Evolutionary conservation across 2,113 vertebrate species (phyloP).

Genomic region (Ceyx margarethae): DNA sequence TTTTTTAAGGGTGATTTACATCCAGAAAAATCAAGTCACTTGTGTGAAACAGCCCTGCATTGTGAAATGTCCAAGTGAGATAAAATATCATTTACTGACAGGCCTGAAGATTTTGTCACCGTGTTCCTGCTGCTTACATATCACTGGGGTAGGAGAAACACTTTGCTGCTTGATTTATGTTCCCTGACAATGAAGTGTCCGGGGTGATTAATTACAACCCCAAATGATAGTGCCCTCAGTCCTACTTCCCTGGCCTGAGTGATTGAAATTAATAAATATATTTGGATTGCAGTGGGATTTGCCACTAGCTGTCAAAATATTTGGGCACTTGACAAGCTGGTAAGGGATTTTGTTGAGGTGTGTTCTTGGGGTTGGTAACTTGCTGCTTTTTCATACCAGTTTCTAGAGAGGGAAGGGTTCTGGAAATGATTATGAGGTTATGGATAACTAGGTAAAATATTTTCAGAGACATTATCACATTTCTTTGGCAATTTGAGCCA

Average conservation of each 20-base stretch:
- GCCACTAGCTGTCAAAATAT: constrained; percentile 28
- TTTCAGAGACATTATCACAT: not conserved
- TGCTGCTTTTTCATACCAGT: not conserved
- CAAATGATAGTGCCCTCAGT: constrained; percentile 28
- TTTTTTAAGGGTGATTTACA: not conserved
- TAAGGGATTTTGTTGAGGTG: not conserved
- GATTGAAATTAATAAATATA: constrained; percentile 56
- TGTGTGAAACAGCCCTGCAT: not conserved
- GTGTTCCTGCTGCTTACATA: constrained; percentile 1
- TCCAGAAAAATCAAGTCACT: constrained; percentile 38
- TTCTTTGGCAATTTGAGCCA: not conserved
- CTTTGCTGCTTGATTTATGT: constrained; percentile 70
- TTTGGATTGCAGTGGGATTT: constrained; percentile 1
- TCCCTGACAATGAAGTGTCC: constrained; percentile 58
- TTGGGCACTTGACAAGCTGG: not conserved
- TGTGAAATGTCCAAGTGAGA: constrained; percentile 20
- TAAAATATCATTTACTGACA: constrained; percentile 45
- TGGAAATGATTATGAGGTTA: not conserved
- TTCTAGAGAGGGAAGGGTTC: not conserved
- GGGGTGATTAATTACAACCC: constrained; percentile 66
- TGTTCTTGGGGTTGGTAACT: not conserved
- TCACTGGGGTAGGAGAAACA: constrained; percentile 25
- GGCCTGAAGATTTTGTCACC: constrained; percentile 34
- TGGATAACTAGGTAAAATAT: not conserved
- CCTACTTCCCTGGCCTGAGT: constrained; percentile 1